Evolutionary conservation across 2,888 invertebrate genomes (phyloP).

Genomic region (Melitaea athalia): DNA sequence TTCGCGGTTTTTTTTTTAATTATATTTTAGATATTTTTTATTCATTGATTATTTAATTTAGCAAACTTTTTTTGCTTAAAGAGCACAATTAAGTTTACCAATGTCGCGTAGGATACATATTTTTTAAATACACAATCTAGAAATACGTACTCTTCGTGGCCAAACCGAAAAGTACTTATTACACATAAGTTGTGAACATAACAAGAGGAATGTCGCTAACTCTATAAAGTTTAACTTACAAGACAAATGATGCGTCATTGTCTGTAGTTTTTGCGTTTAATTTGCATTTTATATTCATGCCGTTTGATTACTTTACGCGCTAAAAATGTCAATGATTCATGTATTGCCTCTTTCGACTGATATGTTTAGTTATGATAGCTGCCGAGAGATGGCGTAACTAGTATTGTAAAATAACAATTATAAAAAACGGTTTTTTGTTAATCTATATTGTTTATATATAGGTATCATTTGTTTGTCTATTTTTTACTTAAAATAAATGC

Average conservation of each 20-base stretch:
- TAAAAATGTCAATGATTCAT: slow-evolving; percentile 29
- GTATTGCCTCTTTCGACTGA: not conserved
- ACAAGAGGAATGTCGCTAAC: not conserved
- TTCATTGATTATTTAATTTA: too few relatives aligned
- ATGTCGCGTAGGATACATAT: too few relatives aligned
- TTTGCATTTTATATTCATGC: slow-evolving; percentile 26
- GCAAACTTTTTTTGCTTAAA: too few relatives aligned
- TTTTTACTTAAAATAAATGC: too few relatives aligned
- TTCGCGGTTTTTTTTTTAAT: too few relatives aligned
- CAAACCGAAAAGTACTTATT: not conserved
- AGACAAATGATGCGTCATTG: slow-evolving; percentile 11
- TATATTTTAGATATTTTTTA: too few relatives aligned
- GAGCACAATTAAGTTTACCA: too few relatives aligned
- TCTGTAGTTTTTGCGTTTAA: slow-evolving; percentile 26
- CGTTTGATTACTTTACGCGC: slow-evolving; percentile 26
- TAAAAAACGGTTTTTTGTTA: too few relatives aligned
- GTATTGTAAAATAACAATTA: not conserved
- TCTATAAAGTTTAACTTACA: not conserved
- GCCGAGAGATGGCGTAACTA: not conserved
- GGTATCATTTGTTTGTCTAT: too few relatives aligned
- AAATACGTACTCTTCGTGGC: not conserved
- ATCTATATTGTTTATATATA: too few relatives aligned
- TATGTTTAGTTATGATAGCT: not conserved
- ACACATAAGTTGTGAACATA: not conserved
- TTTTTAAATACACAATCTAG: too few relatives aligned